phyloP scores from a whole-genome alignment of 35 echinoderm and acorn worm genomes.

The Chiridota heheva region DNA sequence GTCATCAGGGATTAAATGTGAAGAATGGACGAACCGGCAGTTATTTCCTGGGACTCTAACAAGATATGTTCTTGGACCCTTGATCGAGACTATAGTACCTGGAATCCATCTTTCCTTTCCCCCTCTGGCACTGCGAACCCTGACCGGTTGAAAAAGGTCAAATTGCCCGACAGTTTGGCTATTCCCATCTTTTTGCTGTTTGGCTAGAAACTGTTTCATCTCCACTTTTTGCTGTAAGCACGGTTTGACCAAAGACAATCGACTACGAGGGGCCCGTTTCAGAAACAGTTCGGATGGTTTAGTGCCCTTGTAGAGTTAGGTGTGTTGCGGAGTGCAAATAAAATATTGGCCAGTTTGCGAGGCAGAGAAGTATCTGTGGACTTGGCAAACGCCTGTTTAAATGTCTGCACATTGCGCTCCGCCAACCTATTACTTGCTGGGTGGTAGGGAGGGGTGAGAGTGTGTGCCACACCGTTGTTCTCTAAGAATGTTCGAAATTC shows the following conservation, averaged over 20 bases:
- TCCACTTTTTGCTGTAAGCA: too few relatives aligned
- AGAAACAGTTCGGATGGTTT: slow-evolving; percentile 25
- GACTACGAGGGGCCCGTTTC: slow-evolving; percentile 20
- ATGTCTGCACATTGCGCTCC: slow-evolving; percentile 11
- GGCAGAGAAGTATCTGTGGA: background rate
- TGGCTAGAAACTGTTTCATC: too few relatives aligned
- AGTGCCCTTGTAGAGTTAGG: slow-evolving; percentile 5
- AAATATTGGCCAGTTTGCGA: background rate
- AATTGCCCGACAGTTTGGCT: background rate
- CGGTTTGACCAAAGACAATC: slow-evolving; percentile 21
- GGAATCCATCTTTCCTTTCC: slow-evolving; percentile 22
- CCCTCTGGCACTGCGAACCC: slow-evolving; percentile 19
- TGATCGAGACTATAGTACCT: slow-evolving; percentile 4
- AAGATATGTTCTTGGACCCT: slow-evolving; percentile 32
- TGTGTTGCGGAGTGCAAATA: background rate
- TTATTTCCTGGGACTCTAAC: slow-evolving; percentile 36
- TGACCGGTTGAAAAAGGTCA: slow-evolving; percentile 30
- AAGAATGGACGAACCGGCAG: slow-evolving; percentile 9
- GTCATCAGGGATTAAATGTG: slow-evolving; percentile 36
- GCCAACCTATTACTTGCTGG: slow-evolving; percentile 22
- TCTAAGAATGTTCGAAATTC: slow-evolving; percentile 18
- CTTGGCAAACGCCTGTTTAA: slow-evolving; percentile 17
- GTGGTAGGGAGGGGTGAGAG: slow-evolving; percentile 29
- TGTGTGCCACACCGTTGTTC: slow-evolving; percentile 16
- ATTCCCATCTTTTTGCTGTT: background rate